phyloP scores from a whole-genome alignment of 1,140 invertebrate species.

The Penaeus chinensis region DNA sequence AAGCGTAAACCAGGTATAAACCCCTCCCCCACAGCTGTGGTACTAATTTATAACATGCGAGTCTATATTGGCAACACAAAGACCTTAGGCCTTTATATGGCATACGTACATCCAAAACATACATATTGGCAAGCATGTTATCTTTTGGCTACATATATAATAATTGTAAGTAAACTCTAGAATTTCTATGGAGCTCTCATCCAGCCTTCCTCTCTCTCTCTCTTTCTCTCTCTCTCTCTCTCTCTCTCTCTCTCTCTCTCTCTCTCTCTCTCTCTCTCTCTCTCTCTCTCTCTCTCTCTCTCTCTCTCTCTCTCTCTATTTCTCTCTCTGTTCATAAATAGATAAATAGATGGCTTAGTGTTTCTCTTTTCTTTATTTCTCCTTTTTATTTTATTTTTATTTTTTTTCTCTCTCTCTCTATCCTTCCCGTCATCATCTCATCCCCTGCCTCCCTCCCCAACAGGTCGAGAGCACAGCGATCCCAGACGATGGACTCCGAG shows the following conservation, averaged over 20 bases:
- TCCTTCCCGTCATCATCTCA: neutral
- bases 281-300: conserved; percentile 12
- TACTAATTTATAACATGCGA: no score
- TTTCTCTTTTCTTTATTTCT: neutral
- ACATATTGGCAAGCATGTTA: no score
- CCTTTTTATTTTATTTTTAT: neutral
- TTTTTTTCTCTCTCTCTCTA: neutral
- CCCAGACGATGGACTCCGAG: conserved; percentile 60
- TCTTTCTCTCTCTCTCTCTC: conserved; percentile 15
- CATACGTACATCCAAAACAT: no score
- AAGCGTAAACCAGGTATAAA: no score
- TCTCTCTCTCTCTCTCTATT: neutral
- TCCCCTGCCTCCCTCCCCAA: neutral
- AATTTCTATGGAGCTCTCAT: conserved; percentile 23
- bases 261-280: conserved; percentile 3
- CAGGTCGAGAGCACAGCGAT: conserved; percentile 53
- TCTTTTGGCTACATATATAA: no score
- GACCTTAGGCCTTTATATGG: no score
- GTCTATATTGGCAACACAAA: no score
- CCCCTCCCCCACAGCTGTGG: no score
- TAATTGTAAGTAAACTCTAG: no score
- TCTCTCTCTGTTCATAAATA: neutral
- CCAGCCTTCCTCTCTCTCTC: conserved; percentile 35
- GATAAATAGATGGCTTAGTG: neutral
- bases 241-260: conserved; percentile 6